These are phyloP conservation scores for Artemisiospiza belli DNA, from an alignment of 2,113 vertebrate genomes.

Conservation along the genomic window DNA sequence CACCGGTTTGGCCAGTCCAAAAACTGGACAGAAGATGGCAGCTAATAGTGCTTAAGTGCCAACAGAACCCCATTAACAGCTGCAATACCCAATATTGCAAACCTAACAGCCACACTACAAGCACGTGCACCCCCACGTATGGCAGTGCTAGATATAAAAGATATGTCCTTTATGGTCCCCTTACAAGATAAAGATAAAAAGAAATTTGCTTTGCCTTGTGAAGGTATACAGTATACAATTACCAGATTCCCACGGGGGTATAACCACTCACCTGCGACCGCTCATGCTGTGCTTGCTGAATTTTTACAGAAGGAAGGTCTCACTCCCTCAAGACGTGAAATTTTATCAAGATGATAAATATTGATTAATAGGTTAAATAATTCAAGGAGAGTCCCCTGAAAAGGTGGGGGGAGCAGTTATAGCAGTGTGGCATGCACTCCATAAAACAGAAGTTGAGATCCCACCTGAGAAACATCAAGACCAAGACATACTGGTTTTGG, in stretches of 20 bases:
- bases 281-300: background rate
- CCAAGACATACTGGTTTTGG: background rate
- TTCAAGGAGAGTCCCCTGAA: background rate
- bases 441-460: background rate
- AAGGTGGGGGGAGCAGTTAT: background rate
- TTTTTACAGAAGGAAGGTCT: background rate
- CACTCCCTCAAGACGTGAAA: background rate
- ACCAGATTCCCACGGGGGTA: background rate
- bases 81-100: background rate
- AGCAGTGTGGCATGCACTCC: background rate
- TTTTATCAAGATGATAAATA: background rate
- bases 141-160: background rate
- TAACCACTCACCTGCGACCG: background rate
- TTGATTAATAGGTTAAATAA: background rate
- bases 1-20: background rate
- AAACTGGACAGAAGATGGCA: background rate
- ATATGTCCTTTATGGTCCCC: background rate
- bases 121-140: accelerated
- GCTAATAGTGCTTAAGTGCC: background rate
- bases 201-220: background rate
- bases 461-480: background rate
- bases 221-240: background rate
- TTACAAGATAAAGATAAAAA: background rate
- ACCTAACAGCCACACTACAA: background rate
- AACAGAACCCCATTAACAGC: background rate